Evolutionary conservation across 2,113 vertebrate species (phyloP).

Genomic region (Corythornis vintsioides): DNA sequence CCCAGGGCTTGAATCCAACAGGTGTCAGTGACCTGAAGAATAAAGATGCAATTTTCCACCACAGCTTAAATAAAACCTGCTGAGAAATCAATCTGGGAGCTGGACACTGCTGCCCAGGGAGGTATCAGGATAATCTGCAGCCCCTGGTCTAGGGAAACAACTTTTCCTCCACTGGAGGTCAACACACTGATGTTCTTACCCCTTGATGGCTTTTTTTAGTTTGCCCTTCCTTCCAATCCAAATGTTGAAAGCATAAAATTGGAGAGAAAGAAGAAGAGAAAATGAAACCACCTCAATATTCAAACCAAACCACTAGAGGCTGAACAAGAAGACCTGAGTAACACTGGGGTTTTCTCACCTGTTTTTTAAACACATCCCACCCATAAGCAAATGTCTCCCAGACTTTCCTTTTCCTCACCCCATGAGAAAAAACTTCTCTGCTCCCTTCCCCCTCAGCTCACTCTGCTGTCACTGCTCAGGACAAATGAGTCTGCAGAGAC

Average conservation of each 20-base stretch:
- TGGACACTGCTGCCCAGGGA: background rate
- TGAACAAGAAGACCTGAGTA: background rate
- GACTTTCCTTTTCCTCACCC: background rate
- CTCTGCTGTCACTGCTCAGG: background rate
- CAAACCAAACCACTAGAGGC: background rate
- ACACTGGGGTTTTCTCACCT: background rate
- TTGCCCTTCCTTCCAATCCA: constrained; percentile 32
- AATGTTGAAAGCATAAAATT: background rate
- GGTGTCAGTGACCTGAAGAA: background rate
- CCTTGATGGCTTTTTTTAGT: background rate
- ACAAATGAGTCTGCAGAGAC: background rate
- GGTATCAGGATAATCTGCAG: background rate
- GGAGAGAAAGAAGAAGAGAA: background rate
- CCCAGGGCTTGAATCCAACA: background rate
- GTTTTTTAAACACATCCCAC: background rate
- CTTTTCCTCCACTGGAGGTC: background rate
- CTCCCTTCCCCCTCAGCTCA: background rate
- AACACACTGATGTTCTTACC: background rate
- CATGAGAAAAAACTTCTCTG: too few species aligned
- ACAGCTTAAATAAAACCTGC: background rate
- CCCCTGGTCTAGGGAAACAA: background rate
- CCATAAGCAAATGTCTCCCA: background rate
- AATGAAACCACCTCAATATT: background rate
- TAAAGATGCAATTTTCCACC: background rate
- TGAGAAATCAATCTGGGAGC: background rate